A percentile compares a stretch with the other conserved stretches of the same genome.
These are phyloP conservation scores for Allophyes oxyacanthae DNA, from an alignment of 2,888 invertebrate genomes.

Conservation along the genomic window DNA sequence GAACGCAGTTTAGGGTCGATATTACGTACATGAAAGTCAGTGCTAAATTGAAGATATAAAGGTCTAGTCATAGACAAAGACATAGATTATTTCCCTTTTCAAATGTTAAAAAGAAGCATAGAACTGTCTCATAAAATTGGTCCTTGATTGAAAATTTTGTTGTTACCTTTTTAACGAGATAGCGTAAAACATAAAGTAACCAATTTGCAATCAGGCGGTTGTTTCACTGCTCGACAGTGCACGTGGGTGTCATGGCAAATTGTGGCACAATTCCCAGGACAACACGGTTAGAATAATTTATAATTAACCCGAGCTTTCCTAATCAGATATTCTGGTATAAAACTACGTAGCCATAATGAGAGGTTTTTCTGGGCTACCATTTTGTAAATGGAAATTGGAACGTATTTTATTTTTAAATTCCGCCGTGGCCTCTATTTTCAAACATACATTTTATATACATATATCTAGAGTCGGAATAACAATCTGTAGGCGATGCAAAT, in stretches of 20 bases:
- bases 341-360: conserved; percentile 2
- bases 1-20: too few relatives aligned
- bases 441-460: too few relatives aligned
- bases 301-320: conserved; percentile 5
- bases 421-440: too few relatives aligned
- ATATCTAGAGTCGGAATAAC: too few relatives aligned
- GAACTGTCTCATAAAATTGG: too few relatives aligned
- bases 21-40: neutral
- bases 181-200: conserved; percentile 13
- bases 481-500: too few relatives aligned
- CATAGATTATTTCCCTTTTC: too few relatives aligned
- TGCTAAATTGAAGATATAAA: too few relatives aligned
- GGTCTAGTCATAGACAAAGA: too few relatives aligned
- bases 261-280: conserved; percentile 9
- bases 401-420: too few relatives aligned
- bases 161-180: neutral
- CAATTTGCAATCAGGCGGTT: conserved; percentile 36
- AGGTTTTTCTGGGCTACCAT: neutral
- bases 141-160: conserved; percentile 2
- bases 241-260: conserved; percentile 24
- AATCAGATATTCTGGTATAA: conserved; percentile 4
- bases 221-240: conserved; percentile 8
- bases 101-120: too few relatives aligned
- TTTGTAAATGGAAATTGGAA: neutral
- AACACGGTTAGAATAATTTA: conserved; percentile 30